Base-by-base conservation (phyloP, 2,113 vertebrate species). In the Casuarius casuarius region DNA sequence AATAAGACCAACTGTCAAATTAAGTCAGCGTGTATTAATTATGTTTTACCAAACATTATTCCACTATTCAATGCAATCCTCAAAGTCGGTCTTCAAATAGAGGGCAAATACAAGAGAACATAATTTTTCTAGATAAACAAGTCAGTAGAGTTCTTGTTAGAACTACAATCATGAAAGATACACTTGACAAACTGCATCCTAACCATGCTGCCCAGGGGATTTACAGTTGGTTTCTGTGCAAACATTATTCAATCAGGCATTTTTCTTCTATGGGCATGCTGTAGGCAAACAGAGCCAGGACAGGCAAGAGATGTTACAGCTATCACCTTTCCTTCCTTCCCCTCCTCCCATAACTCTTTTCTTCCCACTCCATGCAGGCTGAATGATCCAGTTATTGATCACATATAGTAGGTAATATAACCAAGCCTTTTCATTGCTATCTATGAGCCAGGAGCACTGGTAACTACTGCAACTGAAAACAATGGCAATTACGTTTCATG, bases 11-110 rank as follows among this genome's bases (percentile, higher is more conserved):
- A 58, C 22, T 82, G 62, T 78, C 87, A 95, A 35, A 22, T 93
- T 84, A 96, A 97, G 80, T 93, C 89, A 95, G 52, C 23, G 35
- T 35, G 12, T 77, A 87, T 97, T 94, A 91, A 67, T 92, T 97
- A 94, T 42, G 42, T 68, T 80, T 93, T 96, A 89, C 22, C 59
- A 83, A 94, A 89, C 71, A 95, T 96, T 94, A 90, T 93, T 93
- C 84, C 71, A 80, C 71, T 95, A 65, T 76, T 95, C 84, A 86
- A 49, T 58, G 72, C 40, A 75, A 91, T 78, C 49, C 48, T 88
- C 67, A 85, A 51, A 89, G 85, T 66, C 28, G 25, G 59, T 84
- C 78, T 91, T 89, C 16, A 9, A 77, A 86, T 4, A 42, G 54
- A 96, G 88, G 48, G 48, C 0, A 26, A 89, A 84, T n/a, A 61